Evolutionary conservation across 2,113 vertebrate species (phyloP), one percentile per base, ranked within the genome.

Genomic region (Lagopus muta): DNA sequence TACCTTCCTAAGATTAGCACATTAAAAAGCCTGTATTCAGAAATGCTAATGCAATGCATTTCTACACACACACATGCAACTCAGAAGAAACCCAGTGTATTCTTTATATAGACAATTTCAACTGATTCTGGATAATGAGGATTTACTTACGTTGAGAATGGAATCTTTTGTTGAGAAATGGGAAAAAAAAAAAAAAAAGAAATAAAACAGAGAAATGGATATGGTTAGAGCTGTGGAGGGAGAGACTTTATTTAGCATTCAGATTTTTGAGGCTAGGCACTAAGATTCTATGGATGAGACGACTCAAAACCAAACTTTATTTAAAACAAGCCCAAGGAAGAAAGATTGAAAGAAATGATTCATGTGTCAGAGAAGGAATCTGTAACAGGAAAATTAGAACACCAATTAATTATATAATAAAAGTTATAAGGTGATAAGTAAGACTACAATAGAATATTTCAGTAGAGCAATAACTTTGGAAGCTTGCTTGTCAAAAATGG

Each of bases 1-100:
- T 96, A 91, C 91, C 88, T 96, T 88, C 72, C 69, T 67, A 87
- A 96, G 95, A 94, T 88, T 92, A 96, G 66, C 90, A 78, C 85
- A 16, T 81, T 93, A 76, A 62, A 91, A 96, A 93, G 71, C 57
- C 60, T 92, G 24, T 78, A 84, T 95, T 94, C 70, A 77, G 71
- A 85, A 95, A 95, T 90, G 67, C 30, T 90, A 92, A 94, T 80
- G 32, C 14, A 79, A 43, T 47, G 32, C 75, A 58, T 15, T 50
- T 72, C 80, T 76, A 50, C 55, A 90, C 21, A 69, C 30, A 75
- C 18, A 30, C 34, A 20, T 8, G 16, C 54, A n/a, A 50, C 28
- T 82, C 22, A 55, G 42, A 79, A 90, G 50, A 90, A 75, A 40
- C 30, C 62, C 17, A 60, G 79, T 89, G 82, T 84, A 72, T 73